Evolutionary conservation across 2,888 invertebrate species (phyloP), one percentile per base, ranked within the genome.

Genomic region (Chloroclystis v-ata): DNA sequence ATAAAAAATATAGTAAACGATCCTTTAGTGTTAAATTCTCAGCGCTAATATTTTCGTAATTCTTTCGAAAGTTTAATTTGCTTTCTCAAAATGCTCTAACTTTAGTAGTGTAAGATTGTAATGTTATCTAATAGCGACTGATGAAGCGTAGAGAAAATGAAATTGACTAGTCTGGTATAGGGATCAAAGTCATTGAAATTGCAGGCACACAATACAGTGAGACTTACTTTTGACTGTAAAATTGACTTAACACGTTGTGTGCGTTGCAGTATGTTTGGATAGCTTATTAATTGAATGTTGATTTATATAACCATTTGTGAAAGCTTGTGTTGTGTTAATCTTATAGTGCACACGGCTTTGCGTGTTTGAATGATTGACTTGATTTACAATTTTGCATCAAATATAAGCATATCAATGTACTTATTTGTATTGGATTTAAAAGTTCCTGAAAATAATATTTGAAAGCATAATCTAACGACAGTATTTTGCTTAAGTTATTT

Each of bases 161-260:
- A 45, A 44, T 11, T 29, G 39, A 42, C 52, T 57, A 54, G 57
- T 54, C 54, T 54, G 56, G 47, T 47, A 28, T 32, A 44, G 55
- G 58, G 55, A 55, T 42, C 56, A 57, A 56, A 28, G 43, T 26
- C 33, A 32, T 45, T n/a, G 9, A 29, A 35, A 40, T 25, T 39
- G 43, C 11, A 38, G 14, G 37, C 25, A 29, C 42, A 35, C 33
- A 43, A 32, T 20, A 11, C 10, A 35, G n/a, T 35, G 35, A 16
- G 16, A 35, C 35, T 35, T 20, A 35, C 10, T 14, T 20, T 10
- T 11, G 10, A 35, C 35, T 24, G 20, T 6, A 35, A 20, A 33
- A 10, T 20, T 20, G 35, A 1, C 1, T 35, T 35, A 7, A 10
- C 8, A 7, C 9, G 25, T 33, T 37, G 43, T 33, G 45, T 28